Base-by-base conservation (phyloP, 30 jellyfish, hydroid and myxozoan species). In the Aurelia aurita complex sp. Pacific region DNA sequence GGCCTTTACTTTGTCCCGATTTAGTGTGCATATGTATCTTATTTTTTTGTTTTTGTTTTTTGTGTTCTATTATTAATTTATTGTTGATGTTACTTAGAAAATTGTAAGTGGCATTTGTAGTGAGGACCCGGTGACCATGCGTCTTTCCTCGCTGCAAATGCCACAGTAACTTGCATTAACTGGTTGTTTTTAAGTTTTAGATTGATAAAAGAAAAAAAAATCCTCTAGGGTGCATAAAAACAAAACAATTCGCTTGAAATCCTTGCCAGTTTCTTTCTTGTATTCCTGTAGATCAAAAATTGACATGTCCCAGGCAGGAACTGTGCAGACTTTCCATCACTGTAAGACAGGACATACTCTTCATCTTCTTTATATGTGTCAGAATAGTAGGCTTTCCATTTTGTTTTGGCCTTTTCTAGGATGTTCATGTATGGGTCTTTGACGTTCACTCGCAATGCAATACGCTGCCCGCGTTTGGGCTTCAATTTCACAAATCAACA, bases 271-370 rank as follows among this genome's bases (percentile, higher is more conserved):
- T 61, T 61, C 69, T 61, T 61, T 61, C 33, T 23, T 61, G 69
- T 61, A 61, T 10, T 61, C 69, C 69, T 61, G 69, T 12, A 61
- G 33, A 12, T 61, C 69, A 61, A 61, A 61, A 5, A 61, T 43
- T 43, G 54, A 43, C 10, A 61, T 61, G 69, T 61, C 69, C 69
- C 69, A 61, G 69, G 69, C 33, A 17, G 69, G 69, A 61, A 61
- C 69, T 61, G 69, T 61, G 69, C 69, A 16, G 69, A 61, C 33
- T 61, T 61, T 61, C 69, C 23, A 10, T 61, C 69, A 12, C 69
- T 61, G 69, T 61, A 61, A 61, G 69, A 61, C 33, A 61, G 69
- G 69, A 61, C 69, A 61, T 61, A 61, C 69, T 61, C 69, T 61
- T 61, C 33, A 12, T 61, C 69, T 61, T 61, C 69, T 61, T 5